These are phyloP conservation scores for Sinopyrophorus schimmeli DNA, from an alignment of 2,888 invertebrate species.

Conservation along the genomic window DNA sequence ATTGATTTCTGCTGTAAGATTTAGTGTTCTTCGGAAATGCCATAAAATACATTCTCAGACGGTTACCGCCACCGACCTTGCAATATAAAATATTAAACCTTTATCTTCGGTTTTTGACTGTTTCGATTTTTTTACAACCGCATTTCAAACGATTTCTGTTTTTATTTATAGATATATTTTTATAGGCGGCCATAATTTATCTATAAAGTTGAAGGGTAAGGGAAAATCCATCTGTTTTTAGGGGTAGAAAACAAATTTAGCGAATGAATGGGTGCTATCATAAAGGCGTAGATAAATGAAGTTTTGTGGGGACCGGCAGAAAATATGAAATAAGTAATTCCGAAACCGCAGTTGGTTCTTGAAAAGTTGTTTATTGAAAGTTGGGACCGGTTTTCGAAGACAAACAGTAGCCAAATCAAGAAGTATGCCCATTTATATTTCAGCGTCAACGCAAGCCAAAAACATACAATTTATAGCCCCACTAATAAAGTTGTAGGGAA, in stretches of 20 bases:
- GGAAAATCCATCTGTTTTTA: not conserved
- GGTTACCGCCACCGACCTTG: slow-evolving; percentile 17
- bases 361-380: slow-evolving; percentile 31
- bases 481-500: slow-evolving; percentile 33
- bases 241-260: slow-evolving; percentile 8
- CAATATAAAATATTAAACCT: slow-evolving; percentile 18
- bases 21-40: slow-evolving; percentile 25
- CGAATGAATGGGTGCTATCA: slow-evolving; percentile 6
- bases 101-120: not conserved
- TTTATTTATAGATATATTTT: slow-evolving; percentile 4
- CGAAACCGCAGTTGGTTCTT: slow-evolving; percentile 18
- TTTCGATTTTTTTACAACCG: slow-evolving; percentile 4
- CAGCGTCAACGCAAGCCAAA: slow-evolving; percentile 30
- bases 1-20: slow-evolving; percentile 18
- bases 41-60: slow-evolving; percentile 23
- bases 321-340: slow-evolving; percentile 24
- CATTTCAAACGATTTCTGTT: slow-evolving; percentile 5
- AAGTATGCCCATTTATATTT: slow-evolving; percentile 33
- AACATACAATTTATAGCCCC: slow-evolving; percentile 31
- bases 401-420: slow-evolving; percentile 34
- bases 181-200: slow-evolving; percentile 5
- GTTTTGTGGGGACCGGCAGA: slow-evolving; percentile 3
- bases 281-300: slow-evolving; percentile 19
- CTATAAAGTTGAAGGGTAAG: not conserved
- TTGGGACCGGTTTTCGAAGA: slow-evolving; percentile 31